phyloP scores from a whole-genome alignment of 2,888 invertebrate species.

The Drosophila leonis region DNA sequence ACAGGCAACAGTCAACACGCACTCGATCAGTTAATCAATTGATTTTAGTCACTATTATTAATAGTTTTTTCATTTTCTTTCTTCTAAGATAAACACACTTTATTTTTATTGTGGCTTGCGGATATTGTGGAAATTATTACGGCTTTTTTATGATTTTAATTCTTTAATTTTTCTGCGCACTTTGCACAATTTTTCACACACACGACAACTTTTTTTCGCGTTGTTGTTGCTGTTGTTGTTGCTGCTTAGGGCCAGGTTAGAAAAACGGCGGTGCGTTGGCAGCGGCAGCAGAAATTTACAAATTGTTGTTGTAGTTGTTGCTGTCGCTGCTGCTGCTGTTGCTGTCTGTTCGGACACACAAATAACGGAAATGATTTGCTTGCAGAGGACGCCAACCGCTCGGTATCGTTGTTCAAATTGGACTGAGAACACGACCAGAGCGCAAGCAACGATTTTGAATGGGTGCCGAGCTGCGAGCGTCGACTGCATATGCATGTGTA shows the following conservation, averaged over 20 bases:
- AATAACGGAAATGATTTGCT: constrained; percentile 54
- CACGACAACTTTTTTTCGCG: constrained; percentile 49
- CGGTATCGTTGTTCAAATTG: constrained; percentile 84
- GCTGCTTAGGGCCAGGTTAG: constrained; percentile 68
- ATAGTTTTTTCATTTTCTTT: constrained; percentile 15
- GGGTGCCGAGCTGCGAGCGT: constrained; percentile 44
- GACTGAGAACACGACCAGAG: constrained; percentile 73
- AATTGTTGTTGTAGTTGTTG: constrained; percentile 52
- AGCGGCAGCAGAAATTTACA: constrained; percentile 67
- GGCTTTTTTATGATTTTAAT: constrained; percentile 31
- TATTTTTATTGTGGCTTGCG: constrained; percentile 34
- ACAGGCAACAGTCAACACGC: constrained; percentile 29
- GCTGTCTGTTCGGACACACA: constrained; percentile 51
- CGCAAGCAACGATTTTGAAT: constrained; percentile 61
- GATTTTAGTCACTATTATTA: constrained; percentile 39
- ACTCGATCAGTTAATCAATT: constrained; percentile 26
- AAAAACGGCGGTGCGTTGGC: constrained; percentile 63
- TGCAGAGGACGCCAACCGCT: constrained; percentile 81
- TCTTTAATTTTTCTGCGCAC: constrained; percentile 20
- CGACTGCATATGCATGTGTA: constrained; percentile 12
- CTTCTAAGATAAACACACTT: constrained; percentile 51
- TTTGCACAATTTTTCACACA: constrained; percentile 59
- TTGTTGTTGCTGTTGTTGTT: constrained; percentile 33
- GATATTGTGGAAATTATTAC: constrained; percentile 40
- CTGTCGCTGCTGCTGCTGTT: constrained; percentile 22